Conservation (phyloP, 2,113 vertebrate species). For the Motacilla alba region DNA sequence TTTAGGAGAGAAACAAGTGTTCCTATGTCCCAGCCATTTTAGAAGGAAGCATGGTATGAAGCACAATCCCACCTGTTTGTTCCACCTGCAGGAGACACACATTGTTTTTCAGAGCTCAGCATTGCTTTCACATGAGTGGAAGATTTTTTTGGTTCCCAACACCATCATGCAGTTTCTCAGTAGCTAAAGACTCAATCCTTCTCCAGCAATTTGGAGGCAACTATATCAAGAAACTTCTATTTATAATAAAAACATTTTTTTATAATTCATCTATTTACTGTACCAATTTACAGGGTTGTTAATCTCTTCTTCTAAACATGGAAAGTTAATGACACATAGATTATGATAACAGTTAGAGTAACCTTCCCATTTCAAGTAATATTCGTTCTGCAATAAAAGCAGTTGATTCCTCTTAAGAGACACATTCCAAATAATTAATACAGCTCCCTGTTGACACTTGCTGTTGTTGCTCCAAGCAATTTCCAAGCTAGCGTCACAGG, state of each 20-base stretch:
- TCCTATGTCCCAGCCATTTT: neutral
- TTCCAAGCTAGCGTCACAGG: constrained; percentile 40
- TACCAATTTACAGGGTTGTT: constrained; percentile 69
- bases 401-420: constrained; percentile 76
- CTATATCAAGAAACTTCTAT: neutral
- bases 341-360: constrained; percentile 73
- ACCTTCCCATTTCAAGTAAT: constrained; percentile 75
- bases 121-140: neutral
- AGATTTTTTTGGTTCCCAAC: neutral
- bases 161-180: neutral
- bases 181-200: neutral
- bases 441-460: constrained; percentile 72
- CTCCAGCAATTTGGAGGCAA: neutral
- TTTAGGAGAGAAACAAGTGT: neutral
- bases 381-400: constrained; percentile 74
- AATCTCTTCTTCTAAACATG: constrained; percentile 75
- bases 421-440: constrained; percentile 83
- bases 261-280: constrained; percentile 67
- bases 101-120: neutral
- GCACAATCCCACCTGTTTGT: neutral
- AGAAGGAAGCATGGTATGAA: neutral
- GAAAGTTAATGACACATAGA: constrained; percentile 79
- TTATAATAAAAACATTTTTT: constrained; percentile 43
- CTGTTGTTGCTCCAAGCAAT: constrained; percentile 68
- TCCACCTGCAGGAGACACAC: neutral